A percentile compares a stretch with the other conserved stretches of the same genome.
Conservation (phyloP, 2,797 vertebrate genomes). For the Ciconia nigra region DNA sequence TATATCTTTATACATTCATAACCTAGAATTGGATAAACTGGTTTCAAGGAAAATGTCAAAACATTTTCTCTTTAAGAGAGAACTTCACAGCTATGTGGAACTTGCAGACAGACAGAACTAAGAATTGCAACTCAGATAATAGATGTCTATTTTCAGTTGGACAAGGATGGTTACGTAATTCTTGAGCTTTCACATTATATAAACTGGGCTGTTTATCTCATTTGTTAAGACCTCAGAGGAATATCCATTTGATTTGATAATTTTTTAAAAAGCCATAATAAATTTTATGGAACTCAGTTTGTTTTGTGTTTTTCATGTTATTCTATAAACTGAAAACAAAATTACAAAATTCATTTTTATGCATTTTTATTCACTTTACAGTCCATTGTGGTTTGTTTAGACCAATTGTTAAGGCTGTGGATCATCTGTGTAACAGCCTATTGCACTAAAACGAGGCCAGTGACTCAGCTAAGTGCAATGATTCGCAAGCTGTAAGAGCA, state of each 20-base stretch:
- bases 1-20: not conserved
- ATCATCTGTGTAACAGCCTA: not conserved
- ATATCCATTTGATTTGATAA: not conserved
- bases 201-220: not conserved
- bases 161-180: not conserved
- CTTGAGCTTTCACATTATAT: not conserved
- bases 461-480: not conserved
- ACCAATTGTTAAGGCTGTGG: not conserved
- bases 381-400: not conserved
- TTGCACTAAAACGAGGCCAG: not conserved
- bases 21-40: not conserved
- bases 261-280: not conserved
- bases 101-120: not conserved
- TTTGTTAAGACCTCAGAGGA: not conserved
- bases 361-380: not conserved
- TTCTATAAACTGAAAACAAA: not conserved
- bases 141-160: not conserved
- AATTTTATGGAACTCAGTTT: not conserved
- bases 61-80: constrained; percentile 18
- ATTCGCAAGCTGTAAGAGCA: not conserved
- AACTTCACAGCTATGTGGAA: not conserved
- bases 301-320: not conserved
- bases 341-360: not conserved
- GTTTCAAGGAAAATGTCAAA: constrained; percentile 21
- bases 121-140: not conserved